Base-by-base conservation (phyloP, 2,113 vertebrate genomes). In the Cyanoderma ruficeps region DNA sequence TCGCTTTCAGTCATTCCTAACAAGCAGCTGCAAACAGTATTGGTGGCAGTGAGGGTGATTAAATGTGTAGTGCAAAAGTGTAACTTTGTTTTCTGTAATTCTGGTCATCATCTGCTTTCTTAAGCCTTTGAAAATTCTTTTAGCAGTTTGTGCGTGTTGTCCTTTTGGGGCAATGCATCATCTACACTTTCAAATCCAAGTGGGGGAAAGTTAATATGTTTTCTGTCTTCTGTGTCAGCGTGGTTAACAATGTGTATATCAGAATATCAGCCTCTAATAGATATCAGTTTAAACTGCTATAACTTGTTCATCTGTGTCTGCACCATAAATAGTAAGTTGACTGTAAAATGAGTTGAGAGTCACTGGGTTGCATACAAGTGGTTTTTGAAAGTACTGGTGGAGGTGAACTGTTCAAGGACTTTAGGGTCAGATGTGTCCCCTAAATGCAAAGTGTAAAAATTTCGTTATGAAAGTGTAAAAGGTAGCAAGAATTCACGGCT, bases 211-310 rank as follows among this genome's bases (percentile, higher is more conserved):
- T 68, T 64, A 74, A 24, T 10, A 5, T 52, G 23, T 60, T 87
- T 90, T 67, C 50, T 61, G 8, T 65, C 15, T 39, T 75, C 13
- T 63, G 18, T 81, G 27, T 81, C 68, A 74, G 27, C 2, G 7
- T 70, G 35, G 35, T 89, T 92, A 86, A 49, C 56, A 87, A 46
- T 31, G 15, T 50, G 41, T 49, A 1, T 88, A 63, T 80, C 83
- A 86, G 78, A 95, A 50, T 90, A 70, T 31, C 79, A 77, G 67
- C 63, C 59, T 24, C 75, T 94, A 80, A 56, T 3, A 85, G 42
- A n/a, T 90, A 87, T 72, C 82, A 90, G 30, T 71, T 95, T 80
- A 59, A 90, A 76, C 59, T 83, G 59, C 79, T 92, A 0, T 69
- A 46, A 83, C 25, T 90, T 57, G 13, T 68, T 86, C 15, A 22